Percentiles rank a stretch among this genome's conserved stretches.
Conservation (phyloP, 2,113 vertebrate species). For the Elephantulus edwardii region DNA sequence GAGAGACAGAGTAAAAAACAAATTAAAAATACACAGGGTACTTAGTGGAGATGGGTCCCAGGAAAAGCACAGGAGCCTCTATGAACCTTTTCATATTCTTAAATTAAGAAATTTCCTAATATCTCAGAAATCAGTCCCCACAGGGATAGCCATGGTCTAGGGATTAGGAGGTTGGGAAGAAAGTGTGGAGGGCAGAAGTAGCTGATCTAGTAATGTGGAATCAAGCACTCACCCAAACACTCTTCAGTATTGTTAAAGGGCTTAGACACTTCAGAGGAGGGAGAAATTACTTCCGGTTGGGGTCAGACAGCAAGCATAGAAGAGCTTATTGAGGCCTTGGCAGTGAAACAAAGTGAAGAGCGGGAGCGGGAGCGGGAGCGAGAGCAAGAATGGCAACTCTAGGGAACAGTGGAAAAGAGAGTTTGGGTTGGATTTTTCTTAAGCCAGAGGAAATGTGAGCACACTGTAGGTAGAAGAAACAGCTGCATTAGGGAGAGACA, state of each 20-base stretch:
- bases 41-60: not conserved
- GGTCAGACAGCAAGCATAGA: not conserved
- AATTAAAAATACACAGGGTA: not conserved
- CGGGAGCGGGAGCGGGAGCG: not conserved
- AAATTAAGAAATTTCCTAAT: not conserved
- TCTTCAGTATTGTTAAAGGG: not conserved
- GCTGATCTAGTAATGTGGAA: not conserved
- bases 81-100: conserved; percentile 4
- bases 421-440: too few species aligned
- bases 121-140: not conserved
- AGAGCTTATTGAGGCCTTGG: not conserved
- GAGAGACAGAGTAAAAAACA: not conserved
- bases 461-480: not conserved
- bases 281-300: not conserved
- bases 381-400: not conserved
- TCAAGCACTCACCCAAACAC: not conserved
- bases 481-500: not conserved
- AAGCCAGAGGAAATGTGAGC: not conserved
- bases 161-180: conserved; percentile 1
- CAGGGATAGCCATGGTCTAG: not conserved
- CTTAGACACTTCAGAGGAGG: not conserved
- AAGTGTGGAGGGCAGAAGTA: not conserved
- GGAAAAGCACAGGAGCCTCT: not conserved
- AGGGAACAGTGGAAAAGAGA: not conserved
- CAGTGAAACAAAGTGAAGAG: not conserved